Percentiles rank a stretch among this genome's conserved stretches.
phyloP scores from a whole-genome alignment of 2,113 vertebrate genomes.

The Rhinogobius similis region DNA sequence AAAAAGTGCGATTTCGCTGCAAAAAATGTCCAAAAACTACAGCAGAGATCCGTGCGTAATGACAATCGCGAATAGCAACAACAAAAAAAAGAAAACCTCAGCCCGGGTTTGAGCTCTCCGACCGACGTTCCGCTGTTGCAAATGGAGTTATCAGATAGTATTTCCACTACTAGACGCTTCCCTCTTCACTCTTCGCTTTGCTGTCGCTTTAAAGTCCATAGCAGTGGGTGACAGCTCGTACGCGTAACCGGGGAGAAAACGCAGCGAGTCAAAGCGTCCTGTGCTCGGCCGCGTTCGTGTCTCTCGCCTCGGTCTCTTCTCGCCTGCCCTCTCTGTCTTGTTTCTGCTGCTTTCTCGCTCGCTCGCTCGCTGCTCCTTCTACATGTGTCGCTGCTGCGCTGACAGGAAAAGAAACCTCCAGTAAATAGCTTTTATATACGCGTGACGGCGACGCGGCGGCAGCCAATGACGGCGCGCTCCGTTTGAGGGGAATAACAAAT shows the following conservation, averaged over 20 bases:
- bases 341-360: no score
- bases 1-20: neutral
- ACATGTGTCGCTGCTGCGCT: conserved; percentile 89
- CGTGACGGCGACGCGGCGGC: conserved; percentile 77
- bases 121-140: conserved; percentile 45
- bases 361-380: conserved; percentile 55
- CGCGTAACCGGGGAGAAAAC: neutral
- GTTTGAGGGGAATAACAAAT: conserved; percentile 88
- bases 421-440: conserved; percentile 79
- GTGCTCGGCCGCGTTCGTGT: conserved; percentile 11
- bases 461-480: conserved; percentile 82
- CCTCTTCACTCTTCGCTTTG: conserved; percentile 42
- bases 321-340: no score
- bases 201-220: conserved; percentile 58
- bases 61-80: neutral
- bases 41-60: conserved; percentile 16
- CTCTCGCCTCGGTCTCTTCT: neutral
- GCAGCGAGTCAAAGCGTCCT: conserved; percentile 10
- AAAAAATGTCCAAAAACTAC: conserved; percentile 14
- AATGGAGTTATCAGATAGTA: conserved; percentile 83
- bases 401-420: conserved; percentile 87
- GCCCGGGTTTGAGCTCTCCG: conserved; percentile 46
- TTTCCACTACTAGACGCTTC: conserved; percentile 73
- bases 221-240: conserved; percentile 28
- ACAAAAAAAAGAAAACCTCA: neutral